Conservation (phyloP, 2,797 vertebrate species). For the Anguilla obscura region DNA sequence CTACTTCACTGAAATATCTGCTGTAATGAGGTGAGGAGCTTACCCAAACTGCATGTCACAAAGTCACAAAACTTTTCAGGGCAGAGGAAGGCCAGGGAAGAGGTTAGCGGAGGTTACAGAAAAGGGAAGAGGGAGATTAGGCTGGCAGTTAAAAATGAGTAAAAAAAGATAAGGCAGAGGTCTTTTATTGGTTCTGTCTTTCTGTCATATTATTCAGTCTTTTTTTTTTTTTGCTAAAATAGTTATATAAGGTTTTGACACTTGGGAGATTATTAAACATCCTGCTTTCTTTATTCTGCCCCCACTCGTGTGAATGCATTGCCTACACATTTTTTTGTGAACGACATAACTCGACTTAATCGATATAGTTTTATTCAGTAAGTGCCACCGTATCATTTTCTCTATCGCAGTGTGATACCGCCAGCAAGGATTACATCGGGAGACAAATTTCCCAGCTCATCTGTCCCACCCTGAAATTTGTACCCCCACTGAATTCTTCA, state of each 20-base stretch:
- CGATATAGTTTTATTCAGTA: background rate
- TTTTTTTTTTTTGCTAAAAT: background rate
- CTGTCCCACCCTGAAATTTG: background rate
- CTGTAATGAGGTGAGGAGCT: slow-evolving; percentile 20
- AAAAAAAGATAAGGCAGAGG: background rate
- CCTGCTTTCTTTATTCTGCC: background rate
- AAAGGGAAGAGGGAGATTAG: background rate
- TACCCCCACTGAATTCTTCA: background rate
- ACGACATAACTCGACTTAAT: slow-evolving; percentile 2
- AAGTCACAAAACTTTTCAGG: background rate
- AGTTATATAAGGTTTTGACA: slow-evolving; percentile 6
- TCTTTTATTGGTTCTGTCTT: background rate
- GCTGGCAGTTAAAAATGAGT: background rate
- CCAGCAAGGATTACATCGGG: background rate
- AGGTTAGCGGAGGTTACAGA: background rate
- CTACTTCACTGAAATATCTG: background rate
- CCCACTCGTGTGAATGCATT: background rate
- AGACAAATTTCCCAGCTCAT: background rate
- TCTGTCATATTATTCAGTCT: background rate
- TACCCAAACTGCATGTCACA: slow-evolving; percentile 9
- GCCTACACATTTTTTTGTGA: background rate
- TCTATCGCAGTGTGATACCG: background rate
- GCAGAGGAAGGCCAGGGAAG: background rate
- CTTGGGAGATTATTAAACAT: background rate
- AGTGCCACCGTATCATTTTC: background rate